These are phyloP conservation scores for Drosophila sproati DNA, from an alignment of 1,140 invertebrate species.

Conservation along the genomic window DNA sequence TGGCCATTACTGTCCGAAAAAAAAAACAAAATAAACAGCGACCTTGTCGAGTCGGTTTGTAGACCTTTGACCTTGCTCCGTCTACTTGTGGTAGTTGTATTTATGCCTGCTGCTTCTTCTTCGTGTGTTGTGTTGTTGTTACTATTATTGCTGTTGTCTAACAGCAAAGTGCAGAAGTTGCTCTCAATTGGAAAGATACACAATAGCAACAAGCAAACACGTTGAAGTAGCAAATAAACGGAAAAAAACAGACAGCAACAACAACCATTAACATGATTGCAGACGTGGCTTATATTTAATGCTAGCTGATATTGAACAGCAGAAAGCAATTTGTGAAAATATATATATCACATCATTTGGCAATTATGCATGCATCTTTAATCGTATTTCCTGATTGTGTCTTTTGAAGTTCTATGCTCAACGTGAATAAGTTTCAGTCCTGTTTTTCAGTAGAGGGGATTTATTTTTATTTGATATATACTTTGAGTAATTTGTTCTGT, in stretches of 20 bases:
- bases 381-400: too few species aligned
- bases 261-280: too few species aligned
- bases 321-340: too few species aligned
- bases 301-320: neutral
- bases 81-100: constrained; percentile 54
- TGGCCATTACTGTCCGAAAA: constrained; percentile 70
- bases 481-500: too few species aligned
- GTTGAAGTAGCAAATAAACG: neutral
- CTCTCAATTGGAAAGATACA: constrained; percentile 79
- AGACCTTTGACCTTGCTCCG: constrained; percentile 80
- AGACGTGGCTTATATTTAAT: neutral
- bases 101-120: constrained; percentile 50
- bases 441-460: too few species aligned
- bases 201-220: constrained; percentile 49
- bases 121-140: constrained; percentile 28
- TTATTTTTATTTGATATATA: too few species aligned
- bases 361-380: too few species aligned
- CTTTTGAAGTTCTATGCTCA: too few species aligned
- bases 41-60: constrained; percentile 75
- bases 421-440: too few species aligned
- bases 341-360: too few species aligned
- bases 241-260: neutral
- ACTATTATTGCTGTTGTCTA: constrained; percentile 35
- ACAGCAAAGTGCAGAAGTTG: constrained; percentile 57
- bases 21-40: constrained; percentile 25